Base-by-base conservation (phyloP, 2,888 invertebrate genomes). In the Chaitophorus viminalis region DNA sequence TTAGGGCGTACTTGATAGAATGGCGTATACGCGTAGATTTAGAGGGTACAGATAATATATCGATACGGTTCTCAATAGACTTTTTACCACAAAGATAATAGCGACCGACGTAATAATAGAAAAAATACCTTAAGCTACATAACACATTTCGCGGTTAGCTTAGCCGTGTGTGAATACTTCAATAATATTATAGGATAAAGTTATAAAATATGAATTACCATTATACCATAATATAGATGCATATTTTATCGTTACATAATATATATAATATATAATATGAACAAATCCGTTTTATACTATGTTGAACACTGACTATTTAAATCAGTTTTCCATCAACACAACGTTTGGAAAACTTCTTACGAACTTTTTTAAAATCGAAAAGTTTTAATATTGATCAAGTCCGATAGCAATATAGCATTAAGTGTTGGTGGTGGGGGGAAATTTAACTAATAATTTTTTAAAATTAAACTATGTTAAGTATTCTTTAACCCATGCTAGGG, bases 1-100 rank as follows among this genome's bases (percentile, higher is more conserved):
- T 85, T 54, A 17, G 36, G 78, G 78, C 70, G 85, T 68, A 14
- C 46, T 84, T 76, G 65, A 84, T 84, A 76, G 76, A 76, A 76
- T 46, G 84, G 84, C 46, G 33, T 74, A 54, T 46, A 46, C n/a
- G 33, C 60, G 84, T 65, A 84, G 76, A 76, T 84, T 76, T 84
- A 65, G 65, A 76, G 84, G 84, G 83, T 82, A 31, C 29, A 36
- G 31, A 21, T 17, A 54, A 82, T 54, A 82, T 54, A 54, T 82
- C 72, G 82, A 72, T 54, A 81, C 65, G 65, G 54, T 54, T 54
- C 36, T 25, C 74, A 74, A 74, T 54, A 72, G 36, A 82, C 52
- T 82, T 74, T 82, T 82, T 74, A 33, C 72, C 33, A 54, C 52
- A 54, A 9, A 52, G 33, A 82, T 72, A 33, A 54, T 52, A 72